phyloP scores from a whole-genome alignment of 1,140 invertebrate species.

The Psix sp. region DNA sequence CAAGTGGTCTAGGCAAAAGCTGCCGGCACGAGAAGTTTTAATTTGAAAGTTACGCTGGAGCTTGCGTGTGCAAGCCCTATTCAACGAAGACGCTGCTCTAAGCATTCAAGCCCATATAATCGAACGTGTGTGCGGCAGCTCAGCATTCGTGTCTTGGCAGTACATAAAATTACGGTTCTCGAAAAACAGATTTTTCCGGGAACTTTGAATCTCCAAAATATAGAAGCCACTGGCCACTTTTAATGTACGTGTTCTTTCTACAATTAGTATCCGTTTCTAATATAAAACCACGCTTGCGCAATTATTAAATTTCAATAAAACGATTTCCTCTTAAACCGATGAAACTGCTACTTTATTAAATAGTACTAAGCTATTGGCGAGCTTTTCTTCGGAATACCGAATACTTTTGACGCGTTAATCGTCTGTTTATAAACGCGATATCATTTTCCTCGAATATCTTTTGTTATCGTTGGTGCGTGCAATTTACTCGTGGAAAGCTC shows the following conservation, averaged over 20 bases:
- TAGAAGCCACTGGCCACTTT: slow-evolving; percentile 13
- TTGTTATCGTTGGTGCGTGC: no score
- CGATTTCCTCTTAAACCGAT: neutral
- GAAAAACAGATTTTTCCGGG: slow-evolving; percentile 43
- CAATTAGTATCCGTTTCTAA: slow-evolving; percentile 23
- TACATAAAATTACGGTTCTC: slow-evolving; percentile 40
- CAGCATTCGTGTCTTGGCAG: slow-evolving; percentile 36
- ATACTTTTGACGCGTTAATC: no score
- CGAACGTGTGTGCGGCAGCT: slow-evolving; percentile 4
- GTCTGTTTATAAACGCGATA: no score
- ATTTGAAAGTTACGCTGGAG: slow-evolving; percentile 56
- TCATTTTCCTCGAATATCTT: no score
- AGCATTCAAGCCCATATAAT: slow-evolving; percentile 46
- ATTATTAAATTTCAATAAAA: slow-evolving; percentile 20
- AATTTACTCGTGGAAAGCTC: no score
- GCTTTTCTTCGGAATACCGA: no score
- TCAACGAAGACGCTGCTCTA: slow-evolving; percentile 56
- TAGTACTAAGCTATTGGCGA: no score
- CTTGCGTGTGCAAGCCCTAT: slow-evolving; percentile 55
- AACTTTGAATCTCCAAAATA: slow-evolving; percentile 29
- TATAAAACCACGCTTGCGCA: slow-evolving; percentile 14
- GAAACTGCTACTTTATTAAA: no score
- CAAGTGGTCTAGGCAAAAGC: slow-evolving; percentile 56
- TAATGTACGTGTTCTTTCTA: slow-evolving; percentile 27
- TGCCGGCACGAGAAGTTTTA: slow-evolving; percentile 57